Evolutionary conservation across 2,797 vertebrate genomes (phyloP), one percentile per base, ranked within the genome.

Genomic region (Balearica regulorum): DNA sequence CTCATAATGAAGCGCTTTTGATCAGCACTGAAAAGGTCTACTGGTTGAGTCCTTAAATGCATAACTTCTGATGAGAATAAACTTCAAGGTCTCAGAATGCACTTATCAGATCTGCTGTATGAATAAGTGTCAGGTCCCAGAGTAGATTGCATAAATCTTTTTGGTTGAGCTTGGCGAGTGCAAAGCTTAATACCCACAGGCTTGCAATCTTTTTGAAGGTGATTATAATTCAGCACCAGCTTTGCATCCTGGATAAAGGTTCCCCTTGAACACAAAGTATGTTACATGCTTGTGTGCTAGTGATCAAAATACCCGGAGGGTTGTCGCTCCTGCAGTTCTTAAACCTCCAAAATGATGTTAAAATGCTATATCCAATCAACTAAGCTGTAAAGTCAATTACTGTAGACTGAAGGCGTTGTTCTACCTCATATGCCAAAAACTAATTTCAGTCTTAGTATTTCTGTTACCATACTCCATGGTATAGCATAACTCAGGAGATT

Each of bases 361-460:
- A 97, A 98, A 97, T 97, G 70, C 93, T 97, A 60, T 93, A 94
- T 97, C 96, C 94, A 97, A 96, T 98, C 97, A 98, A 93, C 96
- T 97, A 97, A 98, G 90, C 91, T 98, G 81, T 96, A 97, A 97
- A 98, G 98, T 98, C 96, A 98, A 92, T 98, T 98, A 97, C 86
- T 97, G 87, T 94, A 97, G 95, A 92, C 89, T 97, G 97, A 97
- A 98, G 93, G 81, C 44, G 16, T 96, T 96, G 94, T 93, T 97
- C 95, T 95, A 94, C 95, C 94, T 98, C 93, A 81, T 95, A 97
- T 96, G 92, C 92, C 91, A 96, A 73, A 96, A 97, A 91, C 94
- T 97, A 95, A 97, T 98, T 98, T 97, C 94, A 91, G 83, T 94
- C 89, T 71, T 95, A 94, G 60, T 94, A 90, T 96, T 97, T 96